Base-by-base conservation (phyloP, 2,888 invertebrate species). In the Phortica okadai region DNA sequence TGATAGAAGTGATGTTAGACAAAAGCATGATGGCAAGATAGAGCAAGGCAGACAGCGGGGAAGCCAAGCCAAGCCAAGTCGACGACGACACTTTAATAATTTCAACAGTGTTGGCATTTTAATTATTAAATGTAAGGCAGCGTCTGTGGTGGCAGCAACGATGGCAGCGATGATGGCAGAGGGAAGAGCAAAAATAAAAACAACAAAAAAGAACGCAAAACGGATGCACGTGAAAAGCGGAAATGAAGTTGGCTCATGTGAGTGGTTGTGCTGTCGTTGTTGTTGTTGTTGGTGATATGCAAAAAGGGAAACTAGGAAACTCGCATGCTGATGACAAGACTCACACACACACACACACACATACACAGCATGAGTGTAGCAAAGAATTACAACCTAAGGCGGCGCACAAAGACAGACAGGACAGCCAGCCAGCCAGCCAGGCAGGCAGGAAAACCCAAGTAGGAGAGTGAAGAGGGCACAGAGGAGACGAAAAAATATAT, bases 51-150 rank as follows among this genome's bases (percentile, higher is more conserved):
- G 56, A 54, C 69, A 44, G 72, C 10, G 25, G 77, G n/a, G 62
- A 21, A 33, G 56, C 59, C 69, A 73, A 50, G 54, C 33, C 67
- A 78, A 41, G 64, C 64, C 64, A 64, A 64, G 33, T 14, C 16
- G 79, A 79, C 86, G 84, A 79, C 79, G 79, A 89, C 90, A 88
- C 89, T 88, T 90, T 85, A 90, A 90, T 90, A 89, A 90, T 89
- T 88, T 88, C 83, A 82, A 80, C 84, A 83, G 89, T 84, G 87
- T 82, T 89, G 88, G 88, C 87, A 82, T 90, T 89, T 89, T 90
- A 89, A 89, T 90, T 90, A 90, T 90, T 89, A 89, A 90, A 89
- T 88, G 88, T 81, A 86, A 82, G 79, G 77, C 10, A 59, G 78
- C 77, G 75, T 50, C 50, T 50, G 50, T 14, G 50, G 50, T 50